A percentile compares a stretch with the other conserved stretches of the same genome.
Conservation (phyloP, 2,113 vertebrate species). For the Oncorhynchus kisutch region DNA sequence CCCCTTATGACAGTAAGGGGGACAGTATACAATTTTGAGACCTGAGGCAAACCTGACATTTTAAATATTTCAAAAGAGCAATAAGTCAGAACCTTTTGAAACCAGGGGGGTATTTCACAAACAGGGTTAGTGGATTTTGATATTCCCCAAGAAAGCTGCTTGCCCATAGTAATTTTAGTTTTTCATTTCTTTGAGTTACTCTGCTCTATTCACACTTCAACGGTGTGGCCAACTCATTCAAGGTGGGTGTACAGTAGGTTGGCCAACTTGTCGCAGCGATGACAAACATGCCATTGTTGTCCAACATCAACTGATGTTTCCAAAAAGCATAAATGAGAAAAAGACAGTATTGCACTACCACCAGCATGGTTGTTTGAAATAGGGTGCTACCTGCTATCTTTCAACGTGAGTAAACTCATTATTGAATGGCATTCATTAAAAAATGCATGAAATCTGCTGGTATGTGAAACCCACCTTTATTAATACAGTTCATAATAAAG, state of each 20-base stretch:
- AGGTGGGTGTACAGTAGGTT: too few species aligned
- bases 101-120: not conserved
- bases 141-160: not conserved
- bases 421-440: too few species aligned
- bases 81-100: conserved; percentile 31
- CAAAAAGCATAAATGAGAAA: not conserved
- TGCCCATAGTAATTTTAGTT: too few species aligned
- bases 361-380: not conserved
- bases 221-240: not conserved
- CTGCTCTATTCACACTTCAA: too few species aligned
- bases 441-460: too few species aligned
- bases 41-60: not conserved
- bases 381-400: not conserved
- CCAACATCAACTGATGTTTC: too few species aligned
- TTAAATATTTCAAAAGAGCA: conserved; percentile 44
- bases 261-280: too few species aligned
- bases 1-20: not conserved
- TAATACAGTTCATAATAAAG: not conserved
- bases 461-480: too few species aligned
- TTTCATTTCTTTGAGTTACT: too few species aligned
- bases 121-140: not conserved
- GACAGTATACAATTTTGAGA: conserved; percentile 12
- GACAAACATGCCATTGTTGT: too few species aligned
- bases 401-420: too few species aligned
- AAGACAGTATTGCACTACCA: not conserved